phyloP scores from a whole-genome alignment of 1,140 invertebrate species.

The Drosophila insularis region DNA sequence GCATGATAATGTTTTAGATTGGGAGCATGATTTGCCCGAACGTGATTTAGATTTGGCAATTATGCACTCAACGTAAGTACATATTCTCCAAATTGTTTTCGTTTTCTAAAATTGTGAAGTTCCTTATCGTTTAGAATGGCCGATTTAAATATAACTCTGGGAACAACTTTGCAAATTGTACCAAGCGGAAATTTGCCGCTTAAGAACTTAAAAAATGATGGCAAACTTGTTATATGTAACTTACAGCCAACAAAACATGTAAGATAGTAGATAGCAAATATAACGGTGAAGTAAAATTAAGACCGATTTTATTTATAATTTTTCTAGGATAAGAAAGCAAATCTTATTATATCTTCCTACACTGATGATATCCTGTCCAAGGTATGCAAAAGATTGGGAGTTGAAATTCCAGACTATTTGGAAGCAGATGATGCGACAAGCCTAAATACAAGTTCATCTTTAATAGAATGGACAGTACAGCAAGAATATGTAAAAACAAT shows the following conservation, averaged over 20 bases:
- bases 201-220: conserved; percentile 92
- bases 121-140: conserved; percentile 86
- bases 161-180: conserved; percentile 98
- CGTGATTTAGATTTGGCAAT: conserved; percentile 93
- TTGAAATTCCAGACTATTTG: conserved; percentile 89
- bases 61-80: conserved; percentile 91
- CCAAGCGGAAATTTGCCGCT: conserved; percentile 97
- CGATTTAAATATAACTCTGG: conserved; percentile 96
- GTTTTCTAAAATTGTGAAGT: conserved; percentile 2
- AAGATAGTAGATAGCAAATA: conserved; percentile 75
- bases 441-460: conserved; percentile 68
- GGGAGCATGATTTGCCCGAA: conserved; percentile 97
- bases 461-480: conserved; percentile 86
- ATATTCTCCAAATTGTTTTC: neutral
- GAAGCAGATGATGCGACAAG: conserved; percentile 87
- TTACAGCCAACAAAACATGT: conserved; percentile 98
- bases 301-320: neutral
- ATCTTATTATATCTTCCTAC: conserved; percentile 94
- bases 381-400: conserved; percentile 88
- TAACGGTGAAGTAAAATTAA: neutral
- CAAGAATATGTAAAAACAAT: conserved; percentile 54
- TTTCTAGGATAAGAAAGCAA: conserved; percentile 94
- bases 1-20: conserved; percentile 97
- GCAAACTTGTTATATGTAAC: conserved; percentile 97
- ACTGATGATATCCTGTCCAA: conserved; percentile 92